Base-by-base conservation (phyloP, 2,797 vertebrate genomes). In the Jordanella pulchra region DNA sequence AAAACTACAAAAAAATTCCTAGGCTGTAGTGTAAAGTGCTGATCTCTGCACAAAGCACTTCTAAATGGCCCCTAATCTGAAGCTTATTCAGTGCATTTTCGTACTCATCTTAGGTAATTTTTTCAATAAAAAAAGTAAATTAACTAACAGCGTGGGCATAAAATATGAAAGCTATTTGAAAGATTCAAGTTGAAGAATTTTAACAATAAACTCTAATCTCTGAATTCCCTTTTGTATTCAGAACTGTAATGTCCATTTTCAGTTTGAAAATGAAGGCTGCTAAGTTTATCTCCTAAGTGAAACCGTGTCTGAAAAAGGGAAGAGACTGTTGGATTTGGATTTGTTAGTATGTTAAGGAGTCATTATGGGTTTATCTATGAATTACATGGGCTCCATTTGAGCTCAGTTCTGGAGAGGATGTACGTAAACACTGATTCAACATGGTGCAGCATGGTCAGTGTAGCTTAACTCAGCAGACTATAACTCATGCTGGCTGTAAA, bases 401-500 rank as follows among this genome's bases (percentile, higher is more conserved):
- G 47, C 47, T 69, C 47, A 44, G 67, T 48, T 25, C 30, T 28
- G 15, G 13, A 39, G 25, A 64, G 61, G 56, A 56, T 42, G 15
- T 18, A 17, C 32, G 28, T 12, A 53, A 64, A 28, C 63, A 50
- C 56, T 67, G 50, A 50, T 50, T 0, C 35, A 45, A 55, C 14
- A 14, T 56, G 12, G 39, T 32, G 48, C 23, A 7, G 63, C 4
- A 35, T 39, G 47, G 21, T 70, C 60, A 55, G 44, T 27, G 28
- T 23, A 48, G 27, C 64, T 35, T 28, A 47, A 15, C 44, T 60
- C 47, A 69, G 68, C 68, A 73, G 17, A 77, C 51, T 53, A 3
- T 10, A 32, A 53, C 9, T 63, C 27, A 73, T 13, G 27, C 25
- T n/a, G 25, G 21, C 32, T 27, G n/a, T 65, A 47, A 51, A 66